These are phyloP conservation scores for Morone chrysops DNA, from an alignment of 2,113 vertebrate species.

Conservation along the genomic window DNA sequence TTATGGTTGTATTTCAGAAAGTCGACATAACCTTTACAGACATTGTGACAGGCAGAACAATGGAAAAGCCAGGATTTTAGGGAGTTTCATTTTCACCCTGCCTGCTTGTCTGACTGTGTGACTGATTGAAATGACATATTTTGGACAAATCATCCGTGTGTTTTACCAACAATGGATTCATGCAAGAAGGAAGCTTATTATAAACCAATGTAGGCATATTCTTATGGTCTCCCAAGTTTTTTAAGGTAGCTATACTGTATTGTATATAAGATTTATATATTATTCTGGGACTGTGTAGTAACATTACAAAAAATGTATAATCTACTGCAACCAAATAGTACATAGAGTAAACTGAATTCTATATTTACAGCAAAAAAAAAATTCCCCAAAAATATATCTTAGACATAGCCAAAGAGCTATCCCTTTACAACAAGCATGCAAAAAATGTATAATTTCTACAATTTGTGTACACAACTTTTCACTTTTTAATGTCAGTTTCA, in stretches of 20 bases:
- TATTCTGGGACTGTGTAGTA: neutral
- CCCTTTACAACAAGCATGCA: neutral
- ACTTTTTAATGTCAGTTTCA: neutral
- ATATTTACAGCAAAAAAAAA: neutral
- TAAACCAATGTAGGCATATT: neutral
- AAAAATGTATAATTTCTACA: neutral
- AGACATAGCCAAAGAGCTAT: too few species aligned
- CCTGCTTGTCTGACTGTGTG: conserved; percentile 8
- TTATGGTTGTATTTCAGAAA: conserved; percentile 34
- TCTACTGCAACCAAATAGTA: neutral
- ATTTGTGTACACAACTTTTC: neutral
- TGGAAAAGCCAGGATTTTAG: conserved; percentile 20
- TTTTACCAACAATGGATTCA: conserved; percentile 12
- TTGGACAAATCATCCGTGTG: conserved; percentile 33
- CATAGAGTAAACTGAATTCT: neutral
- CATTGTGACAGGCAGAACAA: conserved; percentile 57
- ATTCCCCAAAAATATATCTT: neutral
- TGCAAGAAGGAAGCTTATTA: neutral
- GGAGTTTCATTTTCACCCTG: conserved; percentile 41
- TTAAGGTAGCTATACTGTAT: neutral
- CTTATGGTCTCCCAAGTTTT: neutral
- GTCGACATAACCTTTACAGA: conserved; percentile 33
- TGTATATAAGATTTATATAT: neutral
- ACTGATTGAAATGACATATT: conserved; percentile 44
- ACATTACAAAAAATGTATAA: too few species aligned